phyloP scores from a whole-genome alignment of 2,113 vertebrate genomes.

The Prolemur simus region DNA sequence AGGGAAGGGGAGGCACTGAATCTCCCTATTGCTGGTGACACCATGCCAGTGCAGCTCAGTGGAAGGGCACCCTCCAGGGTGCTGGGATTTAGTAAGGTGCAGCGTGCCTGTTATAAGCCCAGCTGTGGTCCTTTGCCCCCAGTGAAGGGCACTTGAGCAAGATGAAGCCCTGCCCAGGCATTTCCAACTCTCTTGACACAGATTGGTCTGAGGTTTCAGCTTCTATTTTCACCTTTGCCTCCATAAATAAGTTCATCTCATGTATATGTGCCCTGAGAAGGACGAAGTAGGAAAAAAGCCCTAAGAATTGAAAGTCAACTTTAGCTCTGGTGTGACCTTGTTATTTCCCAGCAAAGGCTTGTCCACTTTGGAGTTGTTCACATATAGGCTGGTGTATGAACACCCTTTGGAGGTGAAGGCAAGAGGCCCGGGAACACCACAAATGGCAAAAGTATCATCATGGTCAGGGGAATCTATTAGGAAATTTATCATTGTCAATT shows the following conservation, averaged over 20 bases:
- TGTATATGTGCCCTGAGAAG: neutral
- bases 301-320: neutral
- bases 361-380: neutral
- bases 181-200: neutral
- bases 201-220: neutral
- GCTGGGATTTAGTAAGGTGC: neutral
- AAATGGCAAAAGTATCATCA: neutral
- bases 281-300: neutral
- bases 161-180: neutral
- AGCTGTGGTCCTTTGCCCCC: neutral
- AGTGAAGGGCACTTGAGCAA: neutral
- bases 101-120: neutral
- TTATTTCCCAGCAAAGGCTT: neutral
- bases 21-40: neutral
- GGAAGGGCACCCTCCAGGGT: neutral
- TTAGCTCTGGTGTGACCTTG: neutral
- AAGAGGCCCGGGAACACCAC: neutral
- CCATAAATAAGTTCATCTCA: neutral
- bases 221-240: neutral
- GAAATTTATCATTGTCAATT: constrained; percentile 25
- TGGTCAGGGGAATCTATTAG: neutral
- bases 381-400: neutral
- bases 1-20: neutral
- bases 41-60: neutral
- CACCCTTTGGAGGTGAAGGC: neutral